Evolutionary conservation across 2,113 vertebrate genomes (phyloP).

Genomic region (Hepsetus odoe): DNA sequence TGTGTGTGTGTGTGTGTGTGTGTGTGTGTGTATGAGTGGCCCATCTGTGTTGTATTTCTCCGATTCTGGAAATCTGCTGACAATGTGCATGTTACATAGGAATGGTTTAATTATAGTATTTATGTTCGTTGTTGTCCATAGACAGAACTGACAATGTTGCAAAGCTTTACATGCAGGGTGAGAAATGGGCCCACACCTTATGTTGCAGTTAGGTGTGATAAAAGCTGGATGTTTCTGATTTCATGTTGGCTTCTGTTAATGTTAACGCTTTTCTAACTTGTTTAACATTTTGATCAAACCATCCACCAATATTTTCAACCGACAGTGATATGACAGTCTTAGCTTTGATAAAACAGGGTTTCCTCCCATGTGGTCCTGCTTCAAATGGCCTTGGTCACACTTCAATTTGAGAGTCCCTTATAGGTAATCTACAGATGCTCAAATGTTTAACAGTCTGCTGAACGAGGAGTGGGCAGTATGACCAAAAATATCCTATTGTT

Average conservation of each 20-base stretch:
- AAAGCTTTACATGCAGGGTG: background rate
- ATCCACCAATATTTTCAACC: conserved; percentile 3
- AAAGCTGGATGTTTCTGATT: background rate
- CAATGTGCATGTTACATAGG: conserved; percentile 55
- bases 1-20: conserved; percentile 43
- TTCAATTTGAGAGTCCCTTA: conserved; percentile 28
- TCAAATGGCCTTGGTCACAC: conserved; percentile 44
- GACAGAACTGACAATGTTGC: background rate
- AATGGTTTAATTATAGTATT: conserved; percentile 48
- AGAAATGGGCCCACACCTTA: background rate
- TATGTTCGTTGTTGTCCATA: conserved; percentile 27
- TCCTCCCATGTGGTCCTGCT: conserved; percentile 7
- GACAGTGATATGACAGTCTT: background rate
- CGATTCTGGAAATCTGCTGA: conserved; percentile 8
- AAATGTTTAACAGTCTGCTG: too few species aligned
- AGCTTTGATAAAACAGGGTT: conserved; percentile 18
- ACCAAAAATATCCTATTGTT: too few species aligned
- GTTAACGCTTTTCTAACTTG: background rate
- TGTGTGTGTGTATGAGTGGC: conserved; percentile 37
- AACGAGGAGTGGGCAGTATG: too few species aligned
- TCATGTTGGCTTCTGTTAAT: background rate
- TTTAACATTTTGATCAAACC: background rate
- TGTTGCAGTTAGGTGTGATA: background rate
- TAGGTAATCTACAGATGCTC: too few species aligned
- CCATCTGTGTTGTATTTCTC: conserved; percentile 28